Evolutionary conservation across 2,797 vertebrate genomes (phyloP).

Genomic region (Sebastes paucispinis): DNA sequence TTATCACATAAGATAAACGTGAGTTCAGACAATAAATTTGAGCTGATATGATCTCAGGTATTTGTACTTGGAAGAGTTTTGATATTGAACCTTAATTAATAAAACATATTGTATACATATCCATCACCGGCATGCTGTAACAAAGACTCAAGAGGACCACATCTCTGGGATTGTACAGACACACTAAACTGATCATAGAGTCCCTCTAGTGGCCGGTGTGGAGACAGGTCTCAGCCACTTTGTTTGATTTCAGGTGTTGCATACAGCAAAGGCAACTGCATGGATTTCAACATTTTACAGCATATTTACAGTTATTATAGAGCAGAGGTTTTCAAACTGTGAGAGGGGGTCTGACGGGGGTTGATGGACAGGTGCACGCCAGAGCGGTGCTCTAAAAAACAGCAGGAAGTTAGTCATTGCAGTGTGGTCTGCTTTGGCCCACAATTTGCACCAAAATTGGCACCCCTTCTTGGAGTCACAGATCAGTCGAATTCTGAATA

Average conservation of each 20-base stretch:
- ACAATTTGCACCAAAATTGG: neutral
- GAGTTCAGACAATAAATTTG: constrained; percentile 14
- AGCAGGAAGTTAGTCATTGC: neutral
- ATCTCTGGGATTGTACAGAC: constrained; percentile 18
- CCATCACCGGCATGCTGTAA: constrained; percentile 69
- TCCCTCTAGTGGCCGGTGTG: constrained; percentile 65
- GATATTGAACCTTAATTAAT: constrained; percentile 40
- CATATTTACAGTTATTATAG: neutral
- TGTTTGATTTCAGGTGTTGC: constrained; percentile 26
- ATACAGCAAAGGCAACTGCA: neutral
- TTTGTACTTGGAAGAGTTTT: constrained; percentile 43
- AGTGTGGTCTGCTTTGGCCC: neutral
- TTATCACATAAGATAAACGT: neutral
- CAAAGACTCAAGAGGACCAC: constrained; percentile 65
- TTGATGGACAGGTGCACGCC: neutral
- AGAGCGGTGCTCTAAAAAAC: neutral
- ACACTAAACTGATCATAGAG: constrained; percentile 37
- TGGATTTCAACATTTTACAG: constrained; percentile 4
- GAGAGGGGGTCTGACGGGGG: neutral
- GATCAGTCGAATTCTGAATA: neutral
- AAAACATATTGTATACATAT: constrained; percentile 38
- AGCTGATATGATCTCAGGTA: constrained; percentile 17
- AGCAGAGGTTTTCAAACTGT: neutral
- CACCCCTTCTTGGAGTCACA: neutral
- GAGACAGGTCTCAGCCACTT: constrained; percentile 22